A percentile compares a stretch with the other conserved stretches of the same genome.
phyloP scores from a whole-genome alignment of 2,113 vertebrate species.

The Gopherus evgoodei region DNA sequence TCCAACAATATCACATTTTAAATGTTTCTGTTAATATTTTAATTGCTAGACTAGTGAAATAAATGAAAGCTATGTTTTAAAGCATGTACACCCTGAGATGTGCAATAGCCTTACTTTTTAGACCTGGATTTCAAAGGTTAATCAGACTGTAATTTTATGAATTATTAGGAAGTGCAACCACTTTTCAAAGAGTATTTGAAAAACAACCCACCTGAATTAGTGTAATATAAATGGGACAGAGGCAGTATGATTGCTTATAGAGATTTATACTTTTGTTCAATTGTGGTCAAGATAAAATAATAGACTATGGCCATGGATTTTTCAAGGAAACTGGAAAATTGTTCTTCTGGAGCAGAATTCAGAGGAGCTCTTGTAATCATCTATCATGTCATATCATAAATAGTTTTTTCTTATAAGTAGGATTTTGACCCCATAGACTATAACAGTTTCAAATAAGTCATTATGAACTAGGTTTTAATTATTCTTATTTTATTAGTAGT shows the following conservation, averaged over 20 bases:
- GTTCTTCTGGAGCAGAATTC: not conserved
- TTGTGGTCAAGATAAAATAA: not conserved
- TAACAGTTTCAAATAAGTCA: not conserved
- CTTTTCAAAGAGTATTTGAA: not conserved
- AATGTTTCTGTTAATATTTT: not conserved
- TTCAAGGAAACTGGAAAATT: not conserved
- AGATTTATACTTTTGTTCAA: not conserved
- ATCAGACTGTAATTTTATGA: not conserved
- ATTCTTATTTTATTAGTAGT: not conserved
- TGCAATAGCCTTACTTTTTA: not conserved
- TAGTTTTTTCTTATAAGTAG: not conserved
- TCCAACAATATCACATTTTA: not conserved
- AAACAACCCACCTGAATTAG: not conserved
- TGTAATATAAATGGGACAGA: not conserved
- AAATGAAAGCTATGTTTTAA: not conserved
- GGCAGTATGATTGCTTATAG: not conserved
- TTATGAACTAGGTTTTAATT: not conserved
- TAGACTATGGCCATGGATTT: not conserved
- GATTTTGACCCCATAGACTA: not conserved
- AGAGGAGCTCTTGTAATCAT: not conserved
- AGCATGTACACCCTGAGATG: fast-evolving
- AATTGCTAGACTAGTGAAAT: not conserved
- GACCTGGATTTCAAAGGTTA: not conserved
- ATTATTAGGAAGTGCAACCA: not conserved
- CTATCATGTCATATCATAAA: not conserved